These are phyloP conservation scores for Dione juno DNA, from an alignment of 2,888 invertebrate genomes.

Conservation along the genomic window DNA sequence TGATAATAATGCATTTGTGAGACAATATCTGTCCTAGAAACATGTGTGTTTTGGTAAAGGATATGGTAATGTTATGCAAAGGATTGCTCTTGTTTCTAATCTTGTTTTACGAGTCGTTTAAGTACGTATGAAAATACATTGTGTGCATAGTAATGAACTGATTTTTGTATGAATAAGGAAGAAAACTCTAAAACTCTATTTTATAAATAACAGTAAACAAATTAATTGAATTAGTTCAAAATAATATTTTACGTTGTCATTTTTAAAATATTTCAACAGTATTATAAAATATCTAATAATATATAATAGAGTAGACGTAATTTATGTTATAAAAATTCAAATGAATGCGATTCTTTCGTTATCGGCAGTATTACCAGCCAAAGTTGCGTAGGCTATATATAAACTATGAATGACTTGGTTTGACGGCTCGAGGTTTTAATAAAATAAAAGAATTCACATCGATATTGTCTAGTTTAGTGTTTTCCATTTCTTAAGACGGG, in stretches of 20 bases:
- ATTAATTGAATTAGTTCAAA: neutral
- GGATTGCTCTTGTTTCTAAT: constrained; percentile 37
- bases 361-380: constrained; percentile 23
- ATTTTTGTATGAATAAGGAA: constrained; percentile 29
- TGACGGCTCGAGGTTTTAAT: constrained; percentile 35
- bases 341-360: constrained; percentile 21
- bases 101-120: constrained; percentile 28
- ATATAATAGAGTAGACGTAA: constrained; percentile 18
- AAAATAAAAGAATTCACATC: constrained; percentile 39
- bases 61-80: constrained; percentile 42
- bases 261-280: constrained; percentile 4
- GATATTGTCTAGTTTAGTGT: constrained; percentile 50
- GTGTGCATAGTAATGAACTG: constrained; percentile 30
- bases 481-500: constrained; percentile 65
- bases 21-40: constrained; percentile 36
- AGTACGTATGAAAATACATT: constrained; percentile 19
- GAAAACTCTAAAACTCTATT: neutral
- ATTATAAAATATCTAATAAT: constrained; percentile 25
- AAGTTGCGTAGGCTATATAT: constrained; percentile 39
- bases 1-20: constrained; percentile 38
- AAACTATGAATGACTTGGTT: constrained; percentile 37
- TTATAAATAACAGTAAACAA: neutral
- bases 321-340: constrained; percentile 39
- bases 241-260: neutral
- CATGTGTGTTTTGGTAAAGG: constrained; percentile 36